Evolutionary conservation across 2,797 vertebrate genomes (phyloP), one percentile per base, ranked within the genome.

Genomic region (Chelon auratus): DNA sequence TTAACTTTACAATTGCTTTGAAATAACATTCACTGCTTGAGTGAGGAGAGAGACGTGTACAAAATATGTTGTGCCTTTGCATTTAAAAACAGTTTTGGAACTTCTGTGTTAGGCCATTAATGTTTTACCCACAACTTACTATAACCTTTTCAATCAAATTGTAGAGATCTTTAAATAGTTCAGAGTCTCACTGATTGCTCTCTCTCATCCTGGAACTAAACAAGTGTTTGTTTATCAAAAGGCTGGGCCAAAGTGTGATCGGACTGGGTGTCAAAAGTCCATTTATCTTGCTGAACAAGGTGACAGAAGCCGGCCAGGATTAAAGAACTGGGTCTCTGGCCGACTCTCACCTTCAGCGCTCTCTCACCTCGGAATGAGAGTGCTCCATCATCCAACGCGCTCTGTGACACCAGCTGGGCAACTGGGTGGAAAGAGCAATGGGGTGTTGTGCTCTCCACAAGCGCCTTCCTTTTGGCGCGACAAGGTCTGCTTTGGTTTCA

Each of bases 231-330:
- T 90, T 88, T 90, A 82, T 87, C 70, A 83, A 83, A 71, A 33
- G 24, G 76, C 75, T 8, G 14, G 75, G 78, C 50, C 43, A 45
- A 68, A 40, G 65, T 82, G 82, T 72, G 80, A 90, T 89, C 64
- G 47, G 80, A 88, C 79, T 86, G 74, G 40, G 62, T 85, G 83
- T 91, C 91, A 91, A 92, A 92, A 90, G 91, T 92, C 88, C 72
- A 93, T 93, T 90, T 89, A 91, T 93, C 92, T 92, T 89, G 77
- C 78, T 81, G 89, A 93, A 92, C 87, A 86, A 93, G 89, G 84
- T 85, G 88, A 88, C 86, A 87, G 85, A 74, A 86, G 82, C 85
- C 69, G 39, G 78, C 69, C 80, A 78, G 86, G 87, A 92, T 93
- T 93, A 92, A 93, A 93, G 88, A 90, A 92, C 77, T 89, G 79